Percentiles rank a stretch among this genome's conserved stretches.
Evolutionary conservation across 1,140 invertebrate genomes (phyloP).

Genomic region (Penaeus chinensis): DNA sequence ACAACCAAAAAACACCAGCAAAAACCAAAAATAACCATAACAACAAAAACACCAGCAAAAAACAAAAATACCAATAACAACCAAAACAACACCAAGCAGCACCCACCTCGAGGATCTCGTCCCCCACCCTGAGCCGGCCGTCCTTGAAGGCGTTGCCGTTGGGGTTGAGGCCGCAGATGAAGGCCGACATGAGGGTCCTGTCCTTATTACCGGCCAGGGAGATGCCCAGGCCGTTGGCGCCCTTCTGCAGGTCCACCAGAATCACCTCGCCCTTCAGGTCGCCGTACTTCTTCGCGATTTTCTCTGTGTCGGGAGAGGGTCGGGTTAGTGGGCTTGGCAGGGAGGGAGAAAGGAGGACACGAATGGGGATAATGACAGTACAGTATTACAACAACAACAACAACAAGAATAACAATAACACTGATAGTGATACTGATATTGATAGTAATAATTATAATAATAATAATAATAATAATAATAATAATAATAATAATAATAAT

Average conservation of each 20-base stretch:
- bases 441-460: too few relatives aligned
- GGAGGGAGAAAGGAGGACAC: neutral
- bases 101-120: constrained; percentile 93
- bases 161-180: constrained; percentile 94
- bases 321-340: neutral
- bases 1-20: neutral
- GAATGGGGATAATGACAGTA: neutral
- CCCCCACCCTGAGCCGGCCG: constrained; percentile 86
- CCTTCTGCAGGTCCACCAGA: constrained; percentile 78
- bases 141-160: constrained; percentile 82
- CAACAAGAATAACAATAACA: too few relatives aligned
- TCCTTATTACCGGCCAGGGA: constrained; percentile 95
- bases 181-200: constrained; percentile 94
- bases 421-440: too few relatives aligned
- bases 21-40: neutral
- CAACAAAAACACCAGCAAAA: neutral
- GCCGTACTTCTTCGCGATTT: constrained; percentile 91
- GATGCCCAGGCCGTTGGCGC: constrained; percentile 81
- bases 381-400: too few relatives aligned
- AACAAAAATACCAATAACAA: constrained; percentile 17
- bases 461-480: too few relatives aligned
- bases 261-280: constrained; percentile 77
- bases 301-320: constrained; percentile 75
- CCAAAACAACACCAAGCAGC: constrained; percentile 29
- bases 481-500: too few relatives aligned